phyloP scores from a whole-genome alignment of 35 echinoderm and acorn worm species.

The Heliocidaris tuberculata region DNA sequence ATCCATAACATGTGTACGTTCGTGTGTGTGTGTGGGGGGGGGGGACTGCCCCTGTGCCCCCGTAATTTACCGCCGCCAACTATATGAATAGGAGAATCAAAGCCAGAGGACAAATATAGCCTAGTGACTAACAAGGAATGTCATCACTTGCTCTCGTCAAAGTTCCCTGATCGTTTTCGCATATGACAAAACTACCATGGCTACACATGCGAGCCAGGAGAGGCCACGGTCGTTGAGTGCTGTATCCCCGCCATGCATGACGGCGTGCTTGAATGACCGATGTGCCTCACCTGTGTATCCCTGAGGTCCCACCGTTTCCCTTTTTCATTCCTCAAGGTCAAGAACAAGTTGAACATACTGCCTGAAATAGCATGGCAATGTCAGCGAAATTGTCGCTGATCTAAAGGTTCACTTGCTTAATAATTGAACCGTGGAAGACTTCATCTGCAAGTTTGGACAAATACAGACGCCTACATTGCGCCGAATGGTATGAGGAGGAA shows the following conservation, averaged over 20 bases:
- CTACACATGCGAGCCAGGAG: background rate
- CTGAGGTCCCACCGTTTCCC: background rate
- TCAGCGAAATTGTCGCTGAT: background rate
- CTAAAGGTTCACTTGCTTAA: background rate
- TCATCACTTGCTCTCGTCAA: background rate
- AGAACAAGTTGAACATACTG: background rate
- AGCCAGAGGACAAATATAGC: background rate
- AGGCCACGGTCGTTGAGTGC: background rate
- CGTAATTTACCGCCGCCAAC: background rate
- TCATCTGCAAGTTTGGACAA: no score
- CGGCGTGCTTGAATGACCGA: background rate
- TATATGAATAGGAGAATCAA: background rate
- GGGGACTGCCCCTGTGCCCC: background rate
- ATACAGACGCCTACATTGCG: no score
- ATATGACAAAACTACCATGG: background rate
- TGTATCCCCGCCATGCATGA: background rate
- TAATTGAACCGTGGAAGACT: no score
- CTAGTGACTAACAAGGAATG: background rate
- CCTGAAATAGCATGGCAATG: background rate
- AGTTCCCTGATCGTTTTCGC: background rate
- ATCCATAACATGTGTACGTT: no score
- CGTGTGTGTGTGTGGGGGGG: background rate
- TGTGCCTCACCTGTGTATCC: background rate
- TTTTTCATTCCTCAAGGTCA: background rate
- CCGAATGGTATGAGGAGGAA: no score